Evolutionary conservation across 1,140 invertebrate species (phyloP), one percentile per base, ranked within the genome.

Genomic region (Gryon sp.): DNA sequence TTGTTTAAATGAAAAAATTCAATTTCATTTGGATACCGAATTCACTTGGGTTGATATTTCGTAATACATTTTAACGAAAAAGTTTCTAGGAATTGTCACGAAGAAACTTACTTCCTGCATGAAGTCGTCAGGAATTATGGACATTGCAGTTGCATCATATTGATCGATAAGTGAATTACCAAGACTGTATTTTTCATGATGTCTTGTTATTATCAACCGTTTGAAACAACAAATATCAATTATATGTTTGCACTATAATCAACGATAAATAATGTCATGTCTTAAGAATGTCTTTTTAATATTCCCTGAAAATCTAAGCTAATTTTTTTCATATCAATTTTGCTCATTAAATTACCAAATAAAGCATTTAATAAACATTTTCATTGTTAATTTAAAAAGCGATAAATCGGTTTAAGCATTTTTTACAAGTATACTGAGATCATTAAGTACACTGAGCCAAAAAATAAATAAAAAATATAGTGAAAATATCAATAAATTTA

Each of bases 21-120:
- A 45, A 45, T 24, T 45, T 45, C 22, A 9, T 5, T 45, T 14
- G 18, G 26, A 28, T 28, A 7, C 7, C 2, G 26, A 2, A n/a
- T n/a, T n/a, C 2, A 20, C 2, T 28, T 1, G 12, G 28, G 30
- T 34, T 50, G 28, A 14, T 26, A 50, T 46, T 15, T 11, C 12
- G 20, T 26, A 24, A 43, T 43, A 26, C 2, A 43, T 24, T 43
- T 4, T 24, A 43, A 24, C 24, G 5, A 11, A 1, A 43, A 43
- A 43, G 26, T 32, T 48, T 32, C 6, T 30, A 48, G 12, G 45
- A 48, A 48, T 16, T 19, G 26, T 48, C n/a, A 4, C 3, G 22
- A 7, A 28, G 6, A 46, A 46, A 28, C 20, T 41, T 19, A 20
- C 20, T 26, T 26, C n/a, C 40, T 11, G 9, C 20, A 7, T 48